A percentile compares a stretch with the other conserved stretches of the same genome.
phyloP scores from a whole-genome alignment of 2,888 invertebrate genomes.

The Agrotis exclamationis region DNA sequence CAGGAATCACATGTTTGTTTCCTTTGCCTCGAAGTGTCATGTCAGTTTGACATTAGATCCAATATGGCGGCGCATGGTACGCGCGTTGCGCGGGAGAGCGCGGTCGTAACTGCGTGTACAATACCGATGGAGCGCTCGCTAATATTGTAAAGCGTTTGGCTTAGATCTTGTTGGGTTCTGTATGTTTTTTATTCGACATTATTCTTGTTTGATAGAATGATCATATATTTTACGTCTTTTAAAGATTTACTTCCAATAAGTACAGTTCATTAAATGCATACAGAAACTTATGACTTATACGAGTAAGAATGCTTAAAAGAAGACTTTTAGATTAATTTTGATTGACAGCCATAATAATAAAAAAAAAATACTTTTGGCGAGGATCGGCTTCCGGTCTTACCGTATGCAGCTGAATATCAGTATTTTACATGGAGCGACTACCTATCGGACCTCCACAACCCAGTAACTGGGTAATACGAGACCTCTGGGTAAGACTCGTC shows the following conservation, averaged over 20 bases:
- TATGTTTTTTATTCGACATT: neutral
- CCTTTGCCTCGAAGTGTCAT: conserved; percentile 55
- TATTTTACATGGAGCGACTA: too few relatives aligned
- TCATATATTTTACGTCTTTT: too few relatives aligned
- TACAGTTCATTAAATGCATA: too few relatives aligned
- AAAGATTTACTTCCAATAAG: too few relatives aligned
- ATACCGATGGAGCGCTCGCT: conserved; percentile 67
- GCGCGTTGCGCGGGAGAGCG: conserved; percentile 75
- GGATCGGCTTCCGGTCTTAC: too few relatives aligned
- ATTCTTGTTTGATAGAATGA: too few relatives aligned
- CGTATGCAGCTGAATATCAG: too few relatives aligned
- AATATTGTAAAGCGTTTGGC: conserved; percentile 62
- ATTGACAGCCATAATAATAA: neutral
- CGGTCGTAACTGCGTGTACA: conserved; percentile 67
- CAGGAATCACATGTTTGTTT: conserved; percentile 59
- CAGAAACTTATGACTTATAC: neutral
- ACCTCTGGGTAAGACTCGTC: too few relatives aligned
- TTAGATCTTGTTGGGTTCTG: conserved; percentile 42
- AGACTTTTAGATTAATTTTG: neutral
- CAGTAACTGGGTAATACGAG: too few relatives aligned
- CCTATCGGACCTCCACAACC: too few relatives aligned
- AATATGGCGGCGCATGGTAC: conserved; percentile 70
- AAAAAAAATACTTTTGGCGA: neutral
- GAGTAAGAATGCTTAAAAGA: neutral
- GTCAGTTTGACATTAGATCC: conserved; percentile 68